Conservation (phyloP, 2,888 invertebrate genomes). For the Epinotia demarniana region DNA sequence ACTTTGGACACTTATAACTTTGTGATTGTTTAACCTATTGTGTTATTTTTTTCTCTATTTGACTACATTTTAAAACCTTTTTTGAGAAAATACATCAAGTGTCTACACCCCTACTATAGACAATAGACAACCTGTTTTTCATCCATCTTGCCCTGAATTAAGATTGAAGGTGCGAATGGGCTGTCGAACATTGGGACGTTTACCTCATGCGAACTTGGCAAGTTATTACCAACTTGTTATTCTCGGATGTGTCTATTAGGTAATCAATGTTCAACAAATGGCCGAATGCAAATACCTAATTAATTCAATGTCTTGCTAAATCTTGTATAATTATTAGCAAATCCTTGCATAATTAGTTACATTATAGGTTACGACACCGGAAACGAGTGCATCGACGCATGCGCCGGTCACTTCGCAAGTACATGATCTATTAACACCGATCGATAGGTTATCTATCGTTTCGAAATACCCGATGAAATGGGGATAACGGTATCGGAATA, state of each 20-base stretch:
- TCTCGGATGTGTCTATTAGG: neutral
- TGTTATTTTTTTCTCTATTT: no score
- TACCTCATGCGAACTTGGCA: neutral
- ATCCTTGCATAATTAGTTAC: slow-evolving; percentile 43
- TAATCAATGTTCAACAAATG: slow-evolving; percentile 2
- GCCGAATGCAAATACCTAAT: slow-evolving; percentile 9
- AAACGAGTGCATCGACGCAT: slow-evolving; percentile 48
- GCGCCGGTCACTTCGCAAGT: slow-evolving; percentile 46
- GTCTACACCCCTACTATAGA: no score
- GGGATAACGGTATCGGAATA: slow-evolving; percentile 33
- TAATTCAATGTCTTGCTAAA: slow-evolving; percentile 32
- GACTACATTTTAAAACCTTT: no score
- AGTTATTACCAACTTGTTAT: neutral
- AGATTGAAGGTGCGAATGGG: no score
- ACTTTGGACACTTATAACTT: no score
- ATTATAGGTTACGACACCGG: slow-evolving; percentile 46
- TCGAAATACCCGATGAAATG: slow-evolving; percentile 30
- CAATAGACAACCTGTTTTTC: no score
- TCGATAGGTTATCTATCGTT: slow-evolving; percentile 43
- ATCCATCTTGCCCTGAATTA: no score
- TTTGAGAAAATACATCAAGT: no score
- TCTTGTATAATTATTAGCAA: slow-evolving; percentile 23
- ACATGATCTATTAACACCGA: slow-evolving; percentile 47
- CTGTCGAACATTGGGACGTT: no score
- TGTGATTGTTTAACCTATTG: no score